Conservation (phyloP, 2,797 vertebrate species). For the Melanotaenia nigrans region DNA sequence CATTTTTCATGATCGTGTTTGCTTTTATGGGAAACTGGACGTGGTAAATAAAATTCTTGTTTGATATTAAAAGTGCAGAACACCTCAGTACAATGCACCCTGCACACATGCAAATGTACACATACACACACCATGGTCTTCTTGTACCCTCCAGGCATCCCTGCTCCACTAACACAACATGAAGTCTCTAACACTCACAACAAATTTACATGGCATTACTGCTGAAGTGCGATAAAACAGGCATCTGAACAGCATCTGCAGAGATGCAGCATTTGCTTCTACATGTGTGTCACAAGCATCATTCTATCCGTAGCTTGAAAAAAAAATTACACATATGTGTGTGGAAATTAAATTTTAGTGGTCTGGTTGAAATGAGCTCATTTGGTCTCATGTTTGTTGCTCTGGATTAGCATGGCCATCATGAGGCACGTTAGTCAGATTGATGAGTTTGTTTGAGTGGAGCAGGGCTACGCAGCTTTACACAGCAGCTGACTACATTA, state of each 20-base stretch:
- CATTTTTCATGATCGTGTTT: conserved; percentile 9
- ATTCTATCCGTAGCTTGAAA: conserved; percentile 23
- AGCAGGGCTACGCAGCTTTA: conserved; percentile 45
- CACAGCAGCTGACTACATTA: conserved; percentile 62
- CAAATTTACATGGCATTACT: conserved; percentile 67
- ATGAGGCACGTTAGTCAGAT: conserved; percentile 63
- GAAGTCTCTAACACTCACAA: conserved; percentile 68
- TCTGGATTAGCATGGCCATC: conserved; percentile 67
- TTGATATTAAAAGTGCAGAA: conserved; percentile 20
- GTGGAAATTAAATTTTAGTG: conserved; percentile 17
- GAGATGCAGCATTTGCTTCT: conserved; percentile 19
- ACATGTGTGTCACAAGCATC: conserved; percentile 5
- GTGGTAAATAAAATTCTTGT: conserved; percentile 28
- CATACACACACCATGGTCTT: conserved; percentile 9
- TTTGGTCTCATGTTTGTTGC: conserved; percentile 44
- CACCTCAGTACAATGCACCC: conserved; percentile 17
- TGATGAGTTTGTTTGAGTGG: conserved; percentile 74
- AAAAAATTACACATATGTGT: background rate
- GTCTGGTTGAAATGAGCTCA: conserved; percentile 48
- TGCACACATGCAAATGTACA: conserved; percentile 8
- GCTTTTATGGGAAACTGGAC: conserved; percentile 26
- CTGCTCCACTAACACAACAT: conserved; percentile 54
- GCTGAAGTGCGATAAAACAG: conserved; percentile 57
- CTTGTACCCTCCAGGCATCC: conserved; percentile 36
- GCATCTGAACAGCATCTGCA: conserved; percentile 52